These are phyloP conservation scores for Leptinotarsa texana DNA, from an alignment of 1,140 invertebrate species.

Conservation along the genomic window DNA sequence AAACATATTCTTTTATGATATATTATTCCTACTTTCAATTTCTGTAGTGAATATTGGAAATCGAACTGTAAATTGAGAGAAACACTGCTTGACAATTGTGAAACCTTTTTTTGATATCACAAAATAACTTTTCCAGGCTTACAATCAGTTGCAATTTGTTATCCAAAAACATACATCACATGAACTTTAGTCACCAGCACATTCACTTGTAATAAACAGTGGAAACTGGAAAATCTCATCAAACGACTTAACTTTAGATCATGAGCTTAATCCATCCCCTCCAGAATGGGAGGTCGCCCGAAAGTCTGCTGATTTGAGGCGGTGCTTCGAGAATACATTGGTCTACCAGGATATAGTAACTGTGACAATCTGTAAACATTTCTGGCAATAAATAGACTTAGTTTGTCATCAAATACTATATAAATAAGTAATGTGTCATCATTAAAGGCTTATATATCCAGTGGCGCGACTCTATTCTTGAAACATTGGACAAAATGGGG, in stretches of 20 bases:
- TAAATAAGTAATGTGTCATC: constrained; percentile 46
- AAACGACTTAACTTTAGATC: constrained; percentile 18
- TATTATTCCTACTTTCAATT: too few relatives aligned
- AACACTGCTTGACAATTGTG: too few relatives aligned
- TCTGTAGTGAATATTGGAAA: too few relatives aligned
- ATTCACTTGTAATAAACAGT: not conserved
- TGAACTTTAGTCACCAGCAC: not conserved
- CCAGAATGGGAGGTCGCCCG: constrained; percentile 25
- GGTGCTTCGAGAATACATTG: constrained; percentile 28
- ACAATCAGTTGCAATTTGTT: not conserved
- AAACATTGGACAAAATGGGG: too few relatives aligned
- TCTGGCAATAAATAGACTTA: constrained; percentile 42
- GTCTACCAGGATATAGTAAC: constrained; percentile 38
- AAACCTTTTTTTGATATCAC: too few relatives aligned
- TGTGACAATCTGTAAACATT: constrained; percentile 47
- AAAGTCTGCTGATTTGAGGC: constrained; percentile 18
- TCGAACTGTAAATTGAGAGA: too few relatives aligned
- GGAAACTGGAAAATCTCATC: constrained; percentile 17
- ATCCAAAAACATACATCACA: not conserved
- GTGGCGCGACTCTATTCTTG: constrained; percentile 6
- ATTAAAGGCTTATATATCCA: constrained; percentile 38
- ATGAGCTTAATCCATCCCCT: constrained; percentile 26
- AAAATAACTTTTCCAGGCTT: too few relatives aligned
- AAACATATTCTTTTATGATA: too few relatives aligned
- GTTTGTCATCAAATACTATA: constrained; percentile 40